phyloP scores from a whole-genome alignment of 2,113 vertebrate species.

The Laticauda laticaudata region DNA sequence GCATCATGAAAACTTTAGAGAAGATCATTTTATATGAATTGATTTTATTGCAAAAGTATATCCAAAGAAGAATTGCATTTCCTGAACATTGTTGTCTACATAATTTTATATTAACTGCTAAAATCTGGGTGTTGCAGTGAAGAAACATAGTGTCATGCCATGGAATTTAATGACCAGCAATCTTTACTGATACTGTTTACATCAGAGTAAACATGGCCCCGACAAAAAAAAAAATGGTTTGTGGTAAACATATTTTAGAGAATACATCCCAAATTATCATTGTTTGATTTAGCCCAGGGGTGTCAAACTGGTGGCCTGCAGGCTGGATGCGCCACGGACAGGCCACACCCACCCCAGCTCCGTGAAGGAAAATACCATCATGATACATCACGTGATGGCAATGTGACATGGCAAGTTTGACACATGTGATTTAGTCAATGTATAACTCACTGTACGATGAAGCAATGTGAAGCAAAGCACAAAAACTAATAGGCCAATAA shows the following conservation, averaged over 20 bases:
- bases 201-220: background rate
- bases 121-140: slow-evolving; percentile 18
- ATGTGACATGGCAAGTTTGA: too few relatives aligned
- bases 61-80: slow-evolving; percentile 61
- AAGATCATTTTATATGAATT: slow-evolving; percentile 63
- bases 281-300: background rate
- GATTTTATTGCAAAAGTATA: slow-evolving; percentile 62
- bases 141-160: slow-evolving; percentile 50
- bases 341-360: too few relatives aligned
- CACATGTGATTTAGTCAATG: background rate
- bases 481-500: background rate
- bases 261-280: background rate
- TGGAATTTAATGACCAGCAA: slow-evolving; percentile 55
- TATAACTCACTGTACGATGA: too few relatives aligned
- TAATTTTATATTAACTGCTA: slow-evolving; percentile 59
- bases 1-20: slow-evolving; percentile 39
- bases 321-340: too few relatives aligned
- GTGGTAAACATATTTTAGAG: slow-evolving; percentile 16
- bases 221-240: slow-evolving; percentile 37
- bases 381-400: accelerated
- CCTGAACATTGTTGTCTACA: slow-evolving; percentile 62
- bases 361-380: too few relatives aligned
- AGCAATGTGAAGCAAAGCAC: background rate
- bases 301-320: too few relatives aligned
- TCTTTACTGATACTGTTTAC: background rate